Base-by-base conservation (phyloP, 1,140 invertebrate genomes). In the Acyrthosiphon pisum region DNA sequence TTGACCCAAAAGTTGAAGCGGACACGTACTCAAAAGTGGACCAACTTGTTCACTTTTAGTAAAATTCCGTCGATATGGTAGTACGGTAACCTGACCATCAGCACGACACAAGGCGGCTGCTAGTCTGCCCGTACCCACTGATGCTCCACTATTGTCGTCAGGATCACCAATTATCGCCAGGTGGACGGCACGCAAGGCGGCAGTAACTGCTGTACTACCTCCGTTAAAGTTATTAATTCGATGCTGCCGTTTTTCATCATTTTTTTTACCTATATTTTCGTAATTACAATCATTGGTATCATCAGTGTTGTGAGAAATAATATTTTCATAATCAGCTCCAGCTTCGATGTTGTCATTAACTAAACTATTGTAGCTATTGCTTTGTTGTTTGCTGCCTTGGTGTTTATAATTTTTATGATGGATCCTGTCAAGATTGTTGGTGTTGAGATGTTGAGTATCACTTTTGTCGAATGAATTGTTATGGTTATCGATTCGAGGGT, bases 1-100 rank as follows among this genome's bases (percentile, higher is more conserved):
- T 68, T 68, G 53, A n/a, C 41, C 41, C 26, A 90, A 44, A 46
- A 90, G 37, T 35, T 90, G 89, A 20, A 90, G 53, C 20, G 89
- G 89, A 1, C 89, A 90, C 6, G 22, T 8, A 7, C 6, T 18
- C n/a, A 60, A 26, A 44, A 20, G 35, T 90, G 97, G 87, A 97
- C 96, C 4, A 99, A 94, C 95, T 99, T 35, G 97, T 56, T 56
- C 26, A 35, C n/a, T n/a, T 56, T 41, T 26, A 14, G 23, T 68
- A 1, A 37, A 0, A 20, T 44, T 26, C 4, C 7, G n/a, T 50
- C 48, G 48, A 41, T 90, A 90, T 6, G 89, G 89, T n/a, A 90
- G 1, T 22, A 90, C 26, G 7, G 89, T 90, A 1, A 26, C 14
- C 23, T 14, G 23, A 8, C 89, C 89, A 46, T 90, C 53, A 20